Evolutionary conservation across 2,113 vertebrate genomes (phyloP).

Genomic region (Chloropsis cyanopogon): DNA sequence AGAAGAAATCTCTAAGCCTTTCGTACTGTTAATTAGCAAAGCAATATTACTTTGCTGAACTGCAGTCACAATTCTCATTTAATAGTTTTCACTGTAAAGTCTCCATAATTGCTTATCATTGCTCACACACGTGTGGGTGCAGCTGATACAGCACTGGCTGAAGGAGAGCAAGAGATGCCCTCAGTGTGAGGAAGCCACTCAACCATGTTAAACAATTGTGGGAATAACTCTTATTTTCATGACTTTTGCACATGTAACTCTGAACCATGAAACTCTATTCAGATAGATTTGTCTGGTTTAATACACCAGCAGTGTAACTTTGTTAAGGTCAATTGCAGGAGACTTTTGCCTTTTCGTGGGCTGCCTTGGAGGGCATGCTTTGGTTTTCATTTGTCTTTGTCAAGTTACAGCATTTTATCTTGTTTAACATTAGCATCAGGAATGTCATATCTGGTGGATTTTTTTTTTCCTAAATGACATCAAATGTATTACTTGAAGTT

Average conservation of each 20-base stretch:
- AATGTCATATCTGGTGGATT: not conserved
- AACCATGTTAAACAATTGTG: not conserved
- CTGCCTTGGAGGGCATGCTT: not conserved
- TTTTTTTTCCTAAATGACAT: not conserved
- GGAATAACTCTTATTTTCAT: conserved; percentile 12
- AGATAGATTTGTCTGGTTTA: conserved; percentile 8
- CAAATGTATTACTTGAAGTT: not conserved
- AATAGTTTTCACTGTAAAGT: not conserved
- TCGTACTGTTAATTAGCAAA: conserved; percentile 34
- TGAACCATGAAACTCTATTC: not conserved
- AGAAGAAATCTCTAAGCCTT: conserved; percentile 3
- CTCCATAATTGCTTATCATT: not conserved
- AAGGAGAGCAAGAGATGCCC: not conserved
- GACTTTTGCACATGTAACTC: not conserved
- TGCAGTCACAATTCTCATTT: not conserved
- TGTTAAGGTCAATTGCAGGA: not conserved
- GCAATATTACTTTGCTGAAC: conserved; percentile 3
- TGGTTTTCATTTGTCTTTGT: not conserved
- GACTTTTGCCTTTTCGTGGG: not conserved
- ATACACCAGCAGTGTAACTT: not conserved
- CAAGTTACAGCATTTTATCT: not conserved
- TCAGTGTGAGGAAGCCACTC: not conserved
- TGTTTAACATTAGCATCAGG: not conserved
- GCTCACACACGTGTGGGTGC: not conserved
- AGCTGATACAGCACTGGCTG: not conserved